phyloP scores from a whole-genome alignment of 2,888 invertebrate genomes.

The Malthinus flaveolus region DNA sequence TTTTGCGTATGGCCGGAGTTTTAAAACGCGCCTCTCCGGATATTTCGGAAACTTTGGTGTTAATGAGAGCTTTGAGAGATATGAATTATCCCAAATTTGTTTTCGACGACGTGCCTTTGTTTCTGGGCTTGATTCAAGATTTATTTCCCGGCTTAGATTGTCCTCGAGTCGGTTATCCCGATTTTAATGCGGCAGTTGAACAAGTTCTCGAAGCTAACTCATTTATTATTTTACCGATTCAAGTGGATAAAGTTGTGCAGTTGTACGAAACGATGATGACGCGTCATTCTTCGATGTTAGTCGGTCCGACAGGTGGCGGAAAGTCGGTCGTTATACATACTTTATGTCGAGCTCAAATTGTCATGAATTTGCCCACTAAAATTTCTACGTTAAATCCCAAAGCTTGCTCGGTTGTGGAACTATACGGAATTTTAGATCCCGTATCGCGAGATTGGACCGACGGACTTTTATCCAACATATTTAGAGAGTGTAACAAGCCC shows the following conservation, averaged over 20 bases:
- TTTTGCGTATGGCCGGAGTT: slow-evolving; percentile 89
- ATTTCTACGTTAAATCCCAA: slow-evolving; percentile 84
- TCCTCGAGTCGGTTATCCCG: slow-evolving; percentile 84
- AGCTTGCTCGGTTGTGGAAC: slow-evolving; percentile 84
- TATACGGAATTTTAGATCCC: slow-evolving; percentile 87
- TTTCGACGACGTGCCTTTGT: slow-evolving; percentile 87
- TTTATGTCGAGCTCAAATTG: slow-evolving; percentile 76
- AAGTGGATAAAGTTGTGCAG: slow-evolving; percentile 71
- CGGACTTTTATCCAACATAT: slow-evolving; percentile 87
- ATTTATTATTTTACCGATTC: slow-evolving; percentile 70
- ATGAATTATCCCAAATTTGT: slow-evolving; percentile 95
- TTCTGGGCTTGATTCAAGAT: slow-evolving; percentile 85
- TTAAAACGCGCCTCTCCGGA: slow-evolving; percentile 78
- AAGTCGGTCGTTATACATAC: slow-evolving; percentile 84
- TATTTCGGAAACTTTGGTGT: slow-evolving; percentile 81
- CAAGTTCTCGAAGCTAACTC: slow-evolving; percentile 66
- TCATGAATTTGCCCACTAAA: slow-evolving; percentile 78
- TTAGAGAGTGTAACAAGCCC: slow-evolving; percentile 86
- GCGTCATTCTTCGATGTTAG: slow-evolving; percentile 87
- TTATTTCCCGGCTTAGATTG: slow-evolving; percentile 90
- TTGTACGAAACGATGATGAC: slow-evolving; percentile 95
- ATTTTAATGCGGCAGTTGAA: slow-evolving; percentile 80
- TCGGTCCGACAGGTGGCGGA: slow-evolving; percentile 92
- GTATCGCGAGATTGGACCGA: slow-evolving; percentile 91
- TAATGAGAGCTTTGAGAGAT: slow-evolving; percentile 89